Evolutionary conservation across 2,888 invertebrate species (phyloP).

Genomic region (Zootermopsis nevadensis): DNA sequence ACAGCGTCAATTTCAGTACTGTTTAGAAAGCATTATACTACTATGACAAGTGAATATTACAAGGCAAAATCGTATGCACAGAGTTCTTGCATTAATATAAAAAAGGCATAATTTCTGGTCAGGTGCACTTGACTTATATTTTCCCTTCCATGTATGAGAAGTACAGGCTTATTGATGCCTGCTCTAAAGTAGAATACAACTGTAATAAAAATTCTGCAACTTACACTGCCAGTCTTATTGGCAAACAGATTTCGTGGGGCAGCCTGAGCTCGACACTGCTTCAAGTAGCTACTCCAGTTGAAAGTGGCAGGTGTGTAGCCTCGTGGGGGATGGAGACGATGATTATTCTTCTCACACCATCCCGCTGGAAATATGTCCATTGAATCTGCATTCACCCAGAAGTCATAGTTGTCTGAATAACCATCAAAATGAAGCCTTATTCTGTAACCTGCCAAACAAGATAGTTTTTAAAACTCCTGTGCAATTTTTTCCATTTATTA

Average conservation of each 20-base stretch:
- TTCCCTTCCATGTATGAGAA: too few relatives aligned
- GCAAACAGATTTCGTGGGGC: constrained; percentile 84
- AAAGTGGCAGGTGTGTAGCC: constrained; percentile 73
- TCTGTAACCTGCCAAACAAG: constrained; percentile 73
- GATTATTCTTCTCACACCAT: constrained; percentile 91
- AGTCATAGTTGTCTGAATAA: constrained; percentile 88
- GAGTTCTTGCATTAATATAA: too few relatives aligned
- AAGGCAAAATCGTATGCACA: too few relatives aligned
- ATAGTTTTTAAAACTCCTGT: background rate
- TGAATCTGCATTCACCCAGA: constrained; percentile 95
- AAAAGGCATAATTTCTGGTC: too few relatives aligned
- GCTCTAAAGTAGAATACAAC: background rate
- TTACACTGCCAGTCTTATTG: constrained; percentile 72
- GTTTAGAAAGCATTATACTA: too few relatives aligned
- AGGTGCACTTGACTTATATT: too few relatives aligned
- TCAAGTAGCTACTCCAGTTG: constrained; percentile 87
- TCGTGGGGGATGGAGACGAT: constrained; percentile 82
- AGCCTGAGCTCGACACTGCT: constrained; percentile 76
- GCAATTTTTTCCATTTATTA: background rate
- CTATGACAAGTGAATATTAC: too few relatives aligned
- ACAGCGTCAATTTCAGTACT: too few relatives aligned
- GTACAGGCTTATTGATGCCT: too few relatives aligned
- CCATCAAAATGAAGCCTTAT: constrained; percentile 92
- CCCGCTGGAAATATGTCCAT: constrained; percentile 91
- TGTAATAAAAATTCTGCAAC: constrained; percentile 31